Evolutionary conservation across 1,140 invertebrate species (phyloP), one percentile per base, ranked within the genome.

Genomic region (Dinothrombium tinctorium): DNA sequence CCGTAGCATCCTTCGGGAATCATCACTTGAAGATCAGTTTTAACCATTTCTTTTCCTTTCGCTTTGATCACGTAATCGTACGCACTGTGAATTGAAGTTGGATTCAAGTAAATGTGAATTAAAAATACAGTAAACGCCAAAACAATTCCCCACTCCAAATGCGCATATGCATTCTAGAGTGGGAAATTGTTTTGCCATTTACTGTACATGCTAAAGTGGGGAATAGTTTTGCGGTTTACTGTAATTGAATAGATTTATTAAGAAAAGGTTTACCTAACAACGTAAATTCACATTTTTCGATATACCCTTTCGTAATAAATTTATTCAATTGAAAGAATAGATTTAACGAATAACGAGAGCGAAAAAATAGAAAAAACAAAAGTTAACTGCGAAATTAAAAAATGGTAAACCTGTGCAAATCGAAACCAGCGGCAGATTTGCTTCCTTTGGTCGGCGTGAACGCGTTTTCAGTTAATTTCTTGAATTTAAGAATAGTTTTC

Each of bases 11-110:
- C 84, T 11, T 54, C 47, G 12, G 66, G 68, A 9, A 69, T 22
- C n/a, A 57, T 59, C 24, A 70, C 57, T 50, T 92, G 79, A 25
- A 99, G 62, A 54, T 95, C 92, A 7, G 92, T 98, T 53, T 78
- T 79, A 0, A 89, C 69, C 3, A 95, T 55, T 40, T 65, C 67
- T 59, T 90, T 94, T 2, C 82, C 83, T 44, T 67, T 66, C 0
- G 81, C 69, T 19, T 81, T 80, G 11, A 99, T 69, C 1, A 65
- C 55, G 46, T 71, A 71, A 41, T 89, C 73, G 54, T 89, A 83
- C 6, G 89, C 89, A 69, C 82, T 87, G n/a, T n/a, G n/a, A n/a
- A n/a, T n/a, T n/a, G n/a, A n/a, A n/a, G n/a, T n/a, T n/a, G n/a
- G n/a, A n/a, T n/a, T n/a, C n/a, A n/a, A n/a, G n/a, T n/a, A n/a